A percentile compares a stretch with the other conserved stretches of the same genome.
Evolutionary conservation across 1,140 invertebrate species (phyloP).

Genomic region (Potamilus streckersoni): DNA sequence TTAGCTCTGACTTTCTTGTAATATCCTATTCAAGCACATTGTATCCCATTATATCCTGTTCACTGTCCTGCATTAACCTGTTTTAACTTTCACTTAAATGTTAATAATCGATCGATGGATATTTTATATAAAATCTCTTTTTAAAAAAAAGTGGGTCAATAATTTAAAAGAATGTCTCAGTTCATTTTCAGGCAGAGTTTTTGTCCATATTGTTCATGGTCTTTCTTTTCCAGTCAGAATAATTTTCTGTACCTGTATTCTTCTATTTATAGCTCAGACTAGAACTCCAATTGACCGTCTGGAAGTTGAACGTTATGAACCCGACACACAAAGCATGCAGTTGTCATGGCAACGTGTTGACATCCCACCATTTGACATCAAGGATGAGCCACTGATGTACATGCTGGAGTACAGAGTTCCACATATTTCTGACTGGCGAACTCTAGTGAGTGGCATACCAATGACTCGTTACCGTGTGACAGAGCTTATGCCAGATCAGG

Average conservation of each 20-base stretch:
- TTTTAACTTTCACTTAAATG: too few relatives aligned
- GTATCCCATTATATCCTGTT: too few relatives aligned
- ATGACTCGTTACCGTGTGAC: conserved; percentile 53
- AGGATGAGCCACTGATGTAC: conserved; percentile 57
- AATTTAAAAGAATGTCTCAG: too few relatives aligned
- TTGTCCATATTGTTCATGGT: too few relatives aligned
- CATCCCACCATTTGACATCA: conserved; percentile 51
- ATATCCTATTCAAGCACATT: too few relatives aligned
- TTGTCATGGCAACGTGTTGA: conserved; percentile 55
- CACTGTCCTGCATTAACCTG: too few relatives aligned
- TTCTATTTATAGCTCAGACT: conserved; percentile 40
- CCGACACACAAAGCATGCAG: conserved; percentile 47
- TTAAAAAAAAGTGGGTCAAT: too few relatives aligned
- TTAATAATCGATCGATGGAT: too few relatives aligned
- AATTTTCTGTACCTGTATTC: neutral
- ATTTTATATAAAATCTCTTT: too few relatives aligned
- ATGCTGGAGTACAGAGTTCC: conserved; percentile 58
- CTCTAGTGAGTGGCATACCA: conserved; percentile 51
- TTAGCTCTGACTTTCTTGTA: too few relatives aligned
- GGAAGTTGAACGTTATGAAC: conserved; percentile 52
- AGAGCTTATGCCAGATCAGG: conserved; percentile 67
- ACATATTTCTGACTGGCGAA: conserved; percentile 50
- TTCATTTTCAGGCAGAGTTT: too few relatives aligned
- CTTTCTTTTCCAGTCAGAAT: too few relatives aligned
- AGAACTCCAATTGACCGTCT: conserved; percentile 49